These are phyloP conservation scores for Pentalonia nigronervosa DNA, from an alignment of 1,140 invertebrate genomes.

Conservation along the genomic window DNA sequence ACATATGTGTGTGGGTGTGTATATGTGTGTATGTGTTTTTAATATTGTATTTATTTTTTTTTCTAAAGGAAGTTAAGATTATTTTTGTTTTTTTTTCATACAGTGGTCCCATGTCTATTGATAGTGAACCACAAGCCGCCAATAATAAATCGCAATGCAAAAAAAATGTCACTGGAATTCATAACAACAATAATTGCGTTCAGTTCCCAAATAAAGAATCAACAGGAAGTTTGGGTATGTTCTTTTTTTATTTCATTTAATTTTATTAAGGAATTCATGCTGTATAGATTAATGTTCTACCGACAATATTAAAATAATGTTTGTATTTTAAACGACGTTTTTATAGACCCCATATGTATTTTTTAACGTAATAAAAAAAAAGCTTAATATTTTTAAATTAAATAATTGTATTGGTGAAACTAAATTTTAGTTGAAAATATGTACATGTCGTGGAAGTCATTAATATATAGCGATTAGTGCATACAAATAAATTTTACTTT, in stretches of 20 bases:
- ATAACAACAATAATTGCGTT: conserved; percentile 52
- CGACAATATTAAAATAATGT: conserved; percentile 17
- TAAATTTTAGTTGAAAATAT: not conserved
- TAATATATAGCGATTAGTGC: not conserved
- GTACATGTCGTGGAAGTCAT: not conserved
- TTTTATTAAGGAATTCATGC: not conserved
- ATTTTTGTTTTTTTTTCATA: conserved; percentile 43
- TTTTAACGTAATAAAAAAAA: not conserved
- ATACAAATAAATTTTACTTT: not conserved
- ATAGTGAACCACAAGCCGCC: conserved; percentile 45
- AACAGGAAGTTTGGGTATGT: conserved; percentile 54
- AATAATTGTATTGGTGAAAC: not conserved
- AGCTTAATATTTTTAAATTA: not conserved
- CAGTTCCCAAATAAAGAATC: conserved; percentile 56
- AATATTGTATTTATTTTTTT: conserved; percentile 16
- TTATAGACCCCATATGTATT: conserved; percentile 19
- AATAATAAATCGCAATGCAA: conserved; percentile 56
- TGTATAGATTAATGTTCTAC: not conserved
- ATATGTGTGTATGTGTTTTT: conserved; percentile 13
- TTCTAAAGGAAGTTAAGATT: conserved; percentile 21
- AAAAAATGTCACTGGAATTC: conserved; percentile 49
- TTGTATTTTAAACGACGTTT: conserved; percentile 29
- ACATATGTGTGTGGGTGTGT: not conserved
- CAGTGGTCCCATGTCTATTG: conserved; percentile 48
- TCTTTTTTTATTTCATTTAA: conserved; percentile 5